Percentiles rank a stretch among this genome's conserved stretches.
Conservation (phyloP, 2,113 vertebrate species). For the Sturnira hondurensis region DNA sequence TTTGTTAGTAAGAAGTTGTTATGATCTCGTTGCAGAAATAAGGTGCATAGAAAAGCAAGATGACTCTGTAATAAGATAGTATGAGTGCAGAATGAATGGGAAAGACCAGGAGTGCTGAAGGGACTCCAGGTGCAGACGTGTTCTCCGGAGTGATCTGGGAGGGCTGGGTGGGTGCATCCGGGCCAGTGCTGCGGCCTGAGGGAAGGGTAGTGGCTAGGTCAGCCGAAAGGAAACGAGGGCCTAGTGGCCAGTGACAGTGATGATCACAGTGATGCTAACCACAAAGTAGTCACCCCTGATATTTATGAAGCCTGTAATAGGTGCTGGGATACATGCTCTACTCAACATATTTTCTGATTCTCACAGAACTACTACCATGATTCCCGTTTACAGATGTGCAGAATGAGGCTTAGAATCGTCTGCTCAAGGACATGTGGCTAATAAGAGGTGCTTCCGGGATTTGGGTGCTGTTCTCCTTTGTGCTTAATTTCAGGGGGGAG, state of each 20-base stretch:
- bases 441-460: not conserved
- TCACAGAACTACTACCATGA: not conserved
- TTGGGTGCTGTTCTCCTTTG: not conserved
- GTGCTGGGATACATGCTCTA: fast-evolving
- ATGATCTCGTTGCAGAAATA: not conserved
- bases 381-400: not conserved
- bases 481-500: not conserved
- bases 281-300: not conserved
- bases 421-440: not conserved
- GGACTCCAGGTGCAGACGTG: not conserved
- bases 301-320: not conserved
- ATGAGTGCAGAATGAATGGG: not conserved
- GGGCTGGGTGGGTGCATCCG: fast-evolving
- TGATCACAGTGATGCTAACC: not conserved
- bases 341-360: not conserved
- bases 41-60: not conserved
- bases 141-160: not conserved
- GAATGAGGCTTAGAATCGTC: not conserved
- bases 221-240: not conserved
- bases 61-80: not conserved
- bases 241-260: not conserved
- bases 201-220: not conserved
- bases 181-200: not conserved
- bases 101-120: not conserved
- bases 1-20: not conserved